These are phyloP conservation scores for Pocillopora damicornis DNA, from an alignment of 64 coral and sea anemone genomes.

Conservation along the genomic window DNA sequence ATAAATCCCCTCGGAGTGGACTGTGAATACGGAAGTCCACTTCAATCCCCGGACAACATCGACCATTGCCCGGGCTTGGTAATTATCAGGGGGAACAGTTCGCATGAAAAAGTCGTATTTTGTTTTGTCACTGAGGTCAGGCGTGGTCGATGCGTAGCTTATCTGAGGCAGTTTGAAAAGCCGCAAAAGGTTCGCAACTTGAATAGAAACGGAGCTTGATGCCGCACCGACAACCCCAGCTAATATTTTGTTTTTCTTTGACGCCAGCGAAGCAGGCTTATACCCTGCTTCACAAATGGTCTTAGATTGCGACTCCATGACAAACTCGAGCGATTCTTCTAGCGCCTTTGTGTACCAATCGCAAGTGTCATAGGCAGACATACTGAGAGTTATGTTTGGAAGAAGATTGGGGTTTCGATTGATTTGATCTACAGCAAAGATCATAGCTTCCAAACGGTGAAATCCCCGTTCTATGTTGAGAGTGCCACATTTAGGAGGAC, in stretches of 20 bases:
- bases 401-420: slow-evolving; percentile 55
- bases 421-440: slow-evolving; percentile 64
- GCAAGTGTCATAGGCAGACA: slow-evolving; percentile 63
- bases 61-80: slow-evolving; percentile 77
- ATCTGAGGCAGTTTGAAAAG: slow-evolving; percentile 80
- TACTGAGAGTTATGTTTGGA: slow-evolving; percentile 68
- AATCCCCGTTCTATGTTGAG: slow-evolving; percentile 71
- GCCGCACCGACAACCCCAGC: slow-evolving; percentile 75
- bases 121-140: slow-evolving; percentile 78
- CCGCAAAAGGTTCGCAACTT: slow-evolving; percentile 76
- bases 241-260: slow-evolving; percentile 16
- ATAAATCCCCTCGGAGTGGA: slow-evolving; percentile 83
- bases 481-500: slow-evolving; percentile 30
- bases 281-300: too few relatives aligned
- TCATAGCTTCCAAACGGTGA: slow-evolving; percentile 83
- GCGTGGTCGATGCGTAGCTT: slow-evolving; percentile 85
- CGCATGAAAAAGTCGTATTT: slow-evolving; percentile 84
- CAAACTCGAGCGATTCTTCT: slow-evolving; percentile 70
- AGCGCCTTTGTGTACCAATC: slow-evolving; percentile 53
- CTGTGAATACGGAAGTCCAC: slow-evolving; percentile 78
- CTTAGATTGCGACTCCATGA: slow-evolving; percentile 39
- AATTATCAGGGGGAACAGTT: slow-evolving; percentile 76
- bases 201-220: slow-evolving; percentile 77
- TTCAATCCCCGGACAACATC: slow-evolving; percentile 65
- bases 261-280: too few relatives aligned